Evolutionary conservation across 2,888 invertebrate species (phyloP).

Genomic region (Salticus scenicus): DNA sequence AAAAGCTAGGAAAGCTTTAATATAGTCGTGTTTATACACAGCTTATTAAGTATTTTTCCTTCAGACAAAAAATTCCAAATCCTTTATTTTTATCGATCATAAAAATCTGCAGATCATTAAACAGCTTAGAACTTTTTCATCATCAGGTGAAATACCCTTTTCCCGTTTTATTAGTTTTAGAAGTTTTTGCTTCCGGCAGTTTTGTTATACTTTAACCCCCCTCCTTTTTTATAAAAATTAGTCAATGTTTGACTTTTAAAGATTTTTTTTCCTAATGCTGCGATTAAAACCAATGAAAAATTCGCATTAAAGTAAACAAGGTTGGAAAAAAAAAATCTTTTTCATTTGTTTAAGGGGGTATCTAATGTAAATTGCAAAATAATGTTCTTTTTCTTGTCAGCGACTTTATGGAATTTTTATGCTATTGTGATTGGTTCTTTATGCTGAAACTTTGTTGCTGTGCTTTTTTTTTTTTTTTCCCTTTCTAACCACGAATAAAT

Average conservation of each 20-base stretch:
- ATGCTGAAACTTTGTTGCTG: background rate
- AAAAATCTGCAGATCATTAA: background rate
- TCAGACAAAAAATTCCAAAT: background rate
- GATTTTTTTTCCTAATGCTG: background rate
- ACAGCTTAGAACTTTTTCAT: background rate
- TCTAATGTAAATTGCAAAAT: constrained; percentile 11
- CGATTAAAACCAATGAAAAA: constrained; percentile 12
- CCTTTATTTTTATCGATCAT: constrained; percentile 8
- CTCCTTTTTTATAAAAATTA: background rate
- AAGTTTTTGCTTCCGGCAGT: constrained; percentile 15
- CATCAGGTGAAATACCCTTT: constrained; percentile 13
- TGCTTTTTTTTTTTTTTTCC: background rate
- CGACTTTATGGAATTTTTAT: constrained; percentile 2
- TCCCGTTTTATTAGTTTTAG: background rate
- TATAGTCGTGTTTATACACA: background rate
- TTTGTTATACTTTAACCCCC: background rate
- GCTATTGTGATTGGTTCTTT: background rate
- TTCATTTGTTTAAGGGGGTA: constrained; percentile 14
- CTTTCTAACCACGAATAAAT: too few relatives aligned
- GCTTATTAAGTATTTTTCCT: constrained; percentile 6
- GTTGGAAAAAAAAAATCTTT: background rate
- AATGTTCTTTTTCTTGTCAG: background rate
- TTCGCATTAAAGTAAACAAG: constrained; percentile 13
- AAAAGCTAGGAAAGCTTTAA: background rate
- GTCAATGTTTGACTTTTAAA: constrained; percentile 15